Percentiles rank a stretch among this genome's conserved stretches.
These are phyloP conservation scores for Caenorhabditis sp. DNA, from an alignment of 2,888 invertebrate species.

Conservation along the genomic window DNA sequence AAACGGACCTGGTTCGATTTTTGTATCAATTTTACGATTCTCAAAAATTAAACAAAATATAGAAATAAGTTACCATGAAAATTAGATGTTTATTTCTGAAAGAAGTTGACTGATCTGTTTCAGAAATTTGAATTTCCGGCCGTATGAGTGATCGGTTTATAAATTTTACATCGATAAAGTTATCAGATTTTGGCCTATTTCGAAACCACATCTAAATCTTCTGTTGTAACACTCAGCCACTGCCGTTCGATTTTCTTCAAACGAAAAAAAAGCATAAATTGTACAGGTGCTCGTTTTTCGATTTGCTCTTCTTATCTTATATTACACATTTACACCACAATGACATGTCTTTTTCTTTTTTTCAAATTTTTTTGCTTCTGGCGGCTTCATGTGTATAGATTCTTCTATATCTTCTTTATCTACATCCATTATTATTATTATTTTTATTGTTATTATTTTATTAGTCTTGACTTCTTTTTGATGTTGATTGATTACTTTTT, in stretches of 20 bases:
- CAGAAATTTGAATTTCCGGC: no score
- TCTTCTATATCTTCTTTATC: neutral
- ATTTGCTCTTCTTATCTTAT: neutral
- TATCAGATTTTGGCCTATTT: no score
- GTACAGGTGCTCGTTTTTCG: neutral
- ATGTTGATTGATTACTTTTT: neutral
- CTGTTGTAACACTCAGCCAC: neutral
- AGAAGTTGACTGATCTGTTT: no score
- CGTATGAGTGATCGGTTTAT: no score
- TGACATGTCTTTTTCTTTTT: constrained; percentile 14
- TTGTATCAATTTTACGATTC: no score
- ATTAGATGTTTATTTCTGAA: no score
- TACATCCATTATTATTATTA: neutral
- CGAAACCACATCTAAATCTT: neutral
- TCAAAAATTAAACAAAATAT: no score
- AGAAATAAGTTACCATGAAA: no score
- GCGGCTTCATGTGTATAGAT: neutral
- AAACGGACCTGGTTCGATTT: no score
- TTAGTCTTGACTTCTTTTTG: neutral
- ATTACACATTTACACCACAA: constrained; percentile 8
- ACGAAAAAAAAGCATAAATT: neutral
- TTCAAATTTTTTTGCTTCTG: constrained; percentile 18
- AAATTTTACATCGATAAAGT: no score
- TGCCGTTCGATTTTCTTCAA: neutral
- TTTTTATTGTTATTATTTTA: neutral